phyloP scores from a whole-genome alignment of 2,797 vertebrate species.

The Aphelocoma californica region DNA sequence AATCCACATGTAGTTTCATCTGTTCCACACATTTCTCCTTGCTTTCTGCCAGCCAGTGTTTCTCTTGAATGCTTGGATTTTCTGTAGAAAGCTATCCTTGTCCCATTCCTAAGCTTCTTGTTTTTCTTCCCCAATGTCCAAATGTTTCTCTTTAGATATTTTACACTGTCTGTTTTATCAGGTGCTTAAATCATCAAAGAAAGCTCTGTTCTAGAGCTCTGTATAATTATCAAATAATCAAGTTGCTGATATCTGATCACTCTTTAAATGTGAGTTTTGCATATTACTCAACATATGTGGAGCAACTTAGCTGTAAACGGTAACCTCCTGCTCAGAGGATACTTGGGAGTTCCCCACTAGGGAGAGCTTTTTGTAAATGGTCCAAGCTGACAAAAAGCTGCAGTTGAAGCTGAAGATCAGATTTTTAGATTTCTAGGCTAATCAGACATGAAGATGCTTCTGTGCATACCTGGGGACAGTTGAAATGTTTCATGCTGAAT shows the following conservation, averaged over 20 bases:
- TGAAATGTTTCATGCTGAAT: neutral
- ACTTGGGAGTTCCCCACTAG: neutral
- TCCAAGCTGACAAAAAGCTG: neutral
- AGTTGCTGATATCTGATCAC: neutral
- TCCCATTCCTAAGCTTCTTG: neutral
- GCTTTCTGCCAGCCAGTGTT: conserved; percentile 1
- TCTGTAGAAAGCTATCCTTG: neutral
- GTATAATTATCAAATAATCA: neutral
- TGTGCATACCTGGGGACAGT: neutral
- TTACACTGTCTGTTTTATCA: neutral
- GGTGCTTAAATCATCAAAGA: neutral
- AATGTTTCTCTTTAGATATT: neutral
- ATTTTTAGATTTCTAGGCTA: neutral
- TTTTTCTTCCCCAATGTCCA: neutral
- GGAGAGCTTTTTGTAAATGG: neutral
- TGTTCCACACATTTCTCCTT: conserved; percentile 23
- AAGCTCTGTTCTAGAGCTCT: neutral
- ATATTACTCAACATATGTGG: neutral
- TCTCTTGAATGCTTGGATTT: neutral
- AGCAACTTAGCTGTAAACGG: neutral
- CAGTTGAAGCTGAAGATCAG: neutral
- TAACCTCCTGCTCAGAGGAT: neutral
- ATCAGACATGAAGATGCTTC: neutral
- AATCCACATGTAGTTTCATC: conserved; percentile 2
- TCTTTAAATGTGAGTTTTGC: neutral